Conservation (phyloP, 2,113 vertebrate species). For the Ovis aries region DNA sequence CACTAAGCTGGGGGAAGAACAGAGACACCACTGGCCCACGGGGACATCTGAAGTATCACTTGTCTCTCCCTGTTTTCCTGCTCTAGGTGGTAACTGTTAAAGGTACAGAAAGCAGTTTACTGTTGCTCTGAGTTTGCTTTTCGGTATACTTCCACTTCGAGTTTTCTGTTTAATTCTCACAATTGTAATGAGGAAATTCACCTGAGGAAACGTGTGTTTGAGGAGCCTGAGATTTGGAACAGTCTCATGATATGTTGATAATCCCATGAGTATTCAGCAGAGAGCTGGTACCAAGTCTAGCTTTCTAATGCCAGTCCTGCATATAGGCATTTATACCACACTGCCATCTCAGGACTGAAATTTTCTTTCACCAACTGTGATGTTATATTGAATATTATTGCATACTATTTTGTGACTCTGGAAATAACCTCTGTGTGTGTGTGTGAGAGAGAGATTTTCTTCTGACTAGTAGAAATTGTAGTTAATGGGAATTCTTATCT, state of each 20-base stretch:
- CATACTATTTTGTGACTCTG: background rate
- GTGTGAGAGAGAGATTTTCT: background rate
- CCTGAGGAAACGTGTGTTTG: background rate
- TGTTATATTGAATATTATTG: background rate
- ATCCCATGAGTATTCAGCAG: background rate
- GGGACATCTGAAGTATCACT: background rate
- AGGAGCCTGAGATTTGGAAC: background rate
- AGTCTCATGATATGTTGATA: rapidly evolving
- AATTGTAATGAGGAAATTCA: background rate
- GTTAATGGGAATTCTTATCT: conserved; percentile 1
- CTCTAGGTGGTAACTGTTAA: background rate
- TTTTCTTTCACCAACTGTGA: background rate
- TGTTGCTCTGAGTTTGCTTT: background rate
- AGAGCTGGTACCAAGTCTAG: background rate
- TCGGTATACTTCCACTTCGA: background rate
- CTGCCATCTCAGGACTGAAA: background rate
- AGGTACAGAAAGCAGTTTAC: background rate
- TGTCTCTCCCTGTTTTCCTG: background rate
- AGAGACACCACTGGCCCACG: background rate
- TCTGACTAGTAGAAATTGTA: background rate
- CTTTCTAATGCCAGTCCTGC: background rate
- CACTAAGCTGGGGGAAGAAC: background rate
- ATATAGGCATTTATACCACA: background rate
- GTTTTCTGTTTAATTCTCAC: background rate
- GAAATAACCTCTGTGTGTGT: background rate